phyloP scores from a whole-genome alignment of 2,888 invertebrate genomes.

The Ligdia adustata region DNA sequence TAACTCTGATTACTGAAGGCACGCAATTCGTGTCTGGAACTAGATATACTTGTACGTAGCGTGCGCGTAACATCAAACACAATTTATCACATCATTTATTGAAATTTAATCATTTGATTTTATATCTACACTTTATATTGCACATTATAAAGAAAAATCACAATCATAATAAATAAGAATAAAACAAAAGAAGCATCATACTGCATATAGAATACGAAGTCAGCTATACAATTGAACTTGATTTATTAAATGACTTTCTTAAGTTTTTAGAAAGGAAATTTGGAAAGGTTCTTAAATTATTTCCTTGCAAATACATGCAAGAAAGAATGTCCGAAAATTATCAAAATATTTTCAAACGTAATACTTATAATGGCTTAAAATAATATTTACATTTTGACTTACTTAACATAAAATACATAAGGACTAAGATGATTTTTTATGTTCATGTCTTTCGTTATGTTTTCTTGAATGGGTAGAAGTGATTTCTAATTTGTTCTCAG shows the following conservation, averaged over 20 bases:
- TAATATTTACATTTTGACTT: conserved; percentile 52
- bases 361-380: conserved; percentile 34
- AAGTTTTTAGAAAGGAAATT: too few species aligned
- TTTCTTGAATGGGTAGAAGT: conserved; percentile 44
- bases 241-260: too few species aligned
- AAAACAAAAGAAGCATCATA: conserved; percentile 1
- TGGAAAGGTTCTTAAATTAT: too few species aligned
- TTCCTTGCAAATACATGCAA: too few species aligned
- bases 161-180: conserved; percentile 35
- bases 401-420: conserved; percentile 7
- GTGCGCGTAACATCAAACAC: conserved; percentile 8
- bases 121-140: conserved; percentile 30
- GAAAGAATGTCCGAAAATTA: conserved; percentile 8
- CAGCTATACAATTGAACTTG: too few species aligned
- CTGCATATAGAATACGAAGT: not conserved
- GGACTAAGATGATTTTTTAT: conserved; percentile 50
- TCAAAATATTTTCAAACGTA: conserved; percentile 18
- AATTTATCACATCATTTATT: conserved; percentile 21
- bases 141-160: conserved; percentile 30
- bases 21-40: not conserved
- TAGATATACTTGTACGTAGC: not conserved
- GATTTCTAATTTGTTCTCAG: conserved; percentile 51
- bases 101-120: conserved; percentile 14
- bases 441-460: conserved; percentile 50
- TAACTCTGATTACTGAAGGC: too few species aligned